phyloP scores from a whole-genome alignment of 2,888 invertebrate species.

The Embidobia sp. region DNA sequence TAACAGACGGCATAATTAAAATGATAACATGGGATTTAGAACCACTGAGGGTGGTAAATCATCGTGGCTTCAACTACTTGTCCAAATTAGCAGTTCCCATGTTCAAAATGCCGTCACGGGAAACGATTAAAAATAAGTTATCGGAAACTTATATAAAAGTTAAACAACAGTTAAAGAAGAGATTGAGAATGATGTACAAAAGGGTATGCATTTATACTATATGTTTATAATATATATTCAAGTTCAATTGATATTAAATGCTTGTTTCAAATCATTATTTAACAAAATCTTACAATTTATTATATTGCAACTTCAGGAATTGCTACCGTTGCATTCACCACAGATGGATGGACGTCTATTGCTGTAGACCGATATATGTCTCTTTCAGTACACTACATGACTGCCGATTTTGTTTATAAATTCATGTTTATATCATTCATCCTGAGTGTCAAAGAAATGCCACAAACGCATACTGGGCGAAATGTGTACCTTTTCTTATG shows the following conservation, averaged over 20 bases:
- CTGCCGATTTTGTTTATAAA: conserved; percentile 4
- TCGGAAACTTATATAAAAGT: neutral
- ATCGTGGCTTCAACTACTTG: neutral
- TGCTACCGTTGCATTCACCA: conserved; percentile 6
- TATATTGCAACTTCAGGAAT: conserved; percentile 1
- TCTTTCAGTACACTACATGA: neutral
- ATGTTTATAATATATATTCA: too few relatives aligned
- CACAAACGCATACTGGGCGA: neutral
- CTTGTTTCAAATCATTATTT: too few relatives aligned
- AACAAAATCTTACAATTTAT: neutral
- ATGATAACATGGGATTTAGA: neutral
- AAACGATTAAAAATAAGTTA: neutral
- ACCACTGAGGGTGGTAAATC: neutral
- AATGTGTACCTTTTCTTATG: too few relatives aligned
- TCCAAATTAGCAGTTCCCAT: conserved; percentile 1
- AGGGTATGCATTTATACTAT: too few relatives aligned
- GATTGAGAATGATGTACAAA: neutral
- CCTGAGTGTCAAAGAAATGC: conserved; percentile 5
- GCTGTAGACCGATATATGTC: conserved; percentile 16
- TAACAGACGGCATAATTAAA: neutral
- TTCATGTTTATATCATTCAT: too few relatives aligned
- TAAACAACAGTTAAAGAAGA: neutral
- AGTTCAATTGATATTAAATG: too few relatives aligned
- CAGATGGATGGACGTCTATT: conserved; percentile 23
- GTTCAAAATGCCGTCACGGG: neutral